Conservation (phyloP, 2,113 vertebrate genomes). For the Scortum barcoo region DNA sequence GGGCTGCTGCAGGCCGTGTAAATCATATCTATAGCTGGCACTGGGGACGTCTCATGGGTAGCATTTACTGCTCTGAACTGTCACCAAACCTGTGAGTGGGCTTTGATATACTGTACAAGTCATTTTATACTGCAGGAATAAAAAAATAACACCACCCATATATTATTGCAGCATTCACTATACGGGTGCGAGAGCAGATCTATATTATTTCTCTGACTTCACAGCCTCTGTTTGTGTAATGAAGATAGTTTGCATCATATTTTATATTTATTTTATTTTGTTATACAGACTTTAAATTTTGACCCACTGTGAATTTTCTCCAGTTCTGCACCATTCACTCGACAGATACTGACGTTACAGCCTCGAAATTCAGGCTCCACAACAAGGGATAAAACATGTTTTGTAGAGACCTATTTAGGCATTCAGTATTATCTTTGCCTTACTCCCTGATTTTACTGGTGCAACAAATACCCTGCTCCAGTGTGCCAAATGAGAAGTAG, state of each 20-base stretch:
- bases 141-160: slow-evolving; percentile 20
- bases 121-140: not conserved
- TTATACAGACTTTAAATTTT: not conserved
- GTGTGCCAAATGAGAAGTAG: slow-evolving; percentile 14
- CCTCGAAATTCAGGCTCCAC: not conserved
- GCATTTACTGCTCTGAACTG: slow-evolving; percentile 34
- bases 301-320: not conserved
- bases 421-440: slow-evolving; percentile 33
- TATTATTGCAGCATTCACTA: slow-evolving; percentile 12
- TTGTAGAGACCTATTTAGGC: slow-evolving; percentile 20
- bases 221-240: not conserved
- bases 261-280: too few species aligned
- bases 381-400: slow-evolving; percentile 29
- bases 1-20: slow-evolving; percentile 35
- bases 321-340: not conserved
- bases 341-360: not conserved
- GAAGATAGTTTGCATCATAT: not conserved
- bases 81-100: slow-evolving; percentile 28
- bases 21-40: slow-evolving; percentile 45
- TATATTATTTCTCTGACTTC: not conserved
- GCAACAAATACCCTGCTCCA: slow-evolving; percentile 4
- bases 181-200: not conserved
- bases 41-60: slow-evolving; percentile 20
- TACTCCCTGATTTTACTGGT: slow-evolving; percentile 21
- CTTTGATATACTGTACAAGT: slow-evolving; percentile 34